Percentiles rank a stretch among this genome's conserved stretches.
Conservation (phyloP, 2,888 invertebrate species). For the Apoderus coryli region DNA sequence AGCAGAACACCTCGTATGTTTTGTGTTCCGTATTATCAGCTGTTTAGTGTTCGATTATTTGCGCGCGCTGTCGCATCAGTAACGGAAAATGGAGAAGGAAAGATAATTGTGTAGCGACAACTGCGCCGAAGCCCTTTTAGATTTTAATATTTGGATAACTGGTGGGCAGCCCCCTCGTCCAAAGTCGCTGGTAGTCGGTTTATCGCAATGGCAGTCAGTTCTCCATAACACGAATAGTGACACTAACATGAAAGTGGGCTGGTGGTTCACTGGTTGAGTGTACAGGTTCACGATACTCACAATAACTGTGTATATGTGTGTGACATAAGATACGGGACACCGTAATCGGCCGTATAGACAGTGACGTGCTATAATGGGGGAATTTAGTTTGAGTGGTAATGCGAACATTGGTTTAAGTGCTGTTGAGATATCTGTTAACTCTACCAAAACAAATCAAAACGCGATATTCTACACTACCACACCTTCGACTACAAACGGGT, state of each 20-base stretch:
- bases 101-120: constrained; percentile 17
- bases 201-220: constrained; percentile 21
- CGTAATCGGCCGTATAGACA: constrained; percentile 24
- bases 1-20: too few species aligned
- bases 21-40: constrained; percentile 5
- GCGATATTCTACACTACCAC: constrained; percentile 29
- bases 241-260: constrained; percentile 29
- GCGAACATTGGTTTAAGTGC: constrained; percentile 33
- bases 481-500: constrained; percentile 23
- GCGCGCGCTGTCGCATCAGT: constrained; percentile 20
- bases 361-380: constrained; percentile 34
- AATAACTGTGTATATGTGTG: constrained; percentile 23
- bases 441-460: constrained; percentile 26
- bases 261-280: constrained; percentile 30
- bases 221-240: constrained; percentile 22
- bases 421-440: constrained; percentile 31
- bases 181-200: constrained; percentile 20
- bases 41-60: constrained; percentile 26
- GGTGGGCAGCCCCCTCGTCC: constrained; percentile 18
- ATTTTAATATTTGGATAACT: constrained; percentile 22
- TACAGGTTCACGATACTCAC: constrained; percentile 17
- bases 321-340: constrained; percentile 25
- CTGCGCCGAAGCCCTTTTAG: constrained; percentile 15
- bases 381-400: constrained; percentile 34
- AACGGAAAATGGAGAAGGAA: constrained; percentile 12